phyloP scores from a whole-genome alignment of 2,113 vertebrate genomes.

The Silurus glanis region DNA sequence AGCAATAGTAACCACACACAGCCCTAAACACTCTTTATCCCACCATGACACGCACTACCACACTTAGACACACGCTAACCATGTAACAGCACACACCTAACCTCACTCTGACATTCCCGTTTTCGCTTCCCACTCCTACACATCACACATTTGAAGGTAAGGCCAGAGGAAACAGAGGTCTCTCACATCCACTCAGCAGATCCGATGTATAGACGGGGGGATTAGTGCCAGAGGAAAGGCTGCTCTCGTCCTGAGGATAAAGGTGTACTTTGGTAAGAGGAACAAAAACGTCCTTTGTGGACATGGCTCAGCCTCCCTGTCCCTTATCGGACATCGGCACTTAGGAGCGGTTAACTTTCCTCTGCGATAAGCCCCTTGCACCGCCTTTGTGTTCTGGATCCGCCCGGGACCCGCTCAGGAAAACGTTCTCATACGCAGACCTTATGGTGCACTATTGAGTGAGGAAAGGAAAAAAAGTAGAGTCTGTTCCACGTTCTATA shows the following conservation, averaged over 20 bases:
- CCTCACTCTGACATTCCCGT: neutral
- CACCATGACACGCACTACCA: neutral
- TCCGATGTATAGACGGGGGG: conserved; percentile 42
- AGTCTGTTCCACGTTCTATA: conserved; percentile 64
- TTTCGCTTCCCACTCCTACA: conserved; percentile 28
- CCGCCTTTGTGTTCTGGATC: conserved; percentile 61
- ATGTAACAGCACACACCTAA: neutral
- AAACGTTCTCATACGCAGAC: conserved; percentile 60
- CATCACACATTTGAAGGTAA: neutral
- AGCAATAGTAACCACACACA: neutral
- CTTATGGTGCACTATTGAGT: conserved; percentile 60
- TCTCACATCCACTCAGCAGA: conserved; percentile 35
- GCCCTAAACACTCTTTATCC: neutral
- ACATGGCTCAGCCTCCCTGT: conserved; percentile 33
- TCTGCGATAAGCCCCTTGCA: conserved; percentile 53
- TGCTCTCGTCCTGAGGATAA: conserved; percentile 38
- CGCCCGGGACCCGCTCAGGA: conserved; percentile 56
- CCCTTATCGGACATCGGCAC: conserved; percentile 69
- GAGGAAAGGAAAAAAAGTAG: conserved; percentile 47
- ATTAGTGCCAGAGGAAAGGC: conserved; percentile 34
- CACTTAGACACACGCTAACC: neutral
- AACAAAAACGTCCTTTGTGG: conserved; percentile 69
- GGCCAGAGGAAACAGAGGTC: conserved; percentile 32
- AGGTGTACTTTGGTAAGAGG: conserved; percentile 47
- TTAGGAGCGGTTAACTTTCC: conserved; percentile 64